Conservation (phyloP, 2,888 invertebrate genomes). For the Trissolcus brochymenae region DNA sequence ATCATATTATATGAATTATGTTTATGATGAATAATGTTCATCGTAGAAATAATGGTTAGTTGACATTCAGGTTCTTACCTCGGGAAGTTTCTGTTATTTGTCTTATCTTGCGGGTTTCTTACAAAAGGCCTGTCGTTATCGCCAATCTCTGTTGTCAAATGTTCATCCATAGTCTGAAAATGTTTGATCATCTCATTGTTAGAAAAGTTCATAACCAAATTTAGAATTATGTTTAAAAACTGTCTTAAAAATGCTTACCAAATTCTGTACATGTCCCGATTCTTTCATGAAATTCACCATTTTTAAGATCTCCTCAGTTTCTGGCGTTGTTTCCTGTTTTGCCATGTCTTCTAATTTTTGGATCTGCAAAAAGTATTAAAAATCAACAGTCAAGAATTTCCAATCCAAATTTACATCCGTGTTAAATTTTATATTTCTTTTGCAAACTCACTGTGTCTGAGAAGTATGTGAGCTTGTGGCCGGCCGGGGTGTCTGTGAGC, state of each 20-base stretch:
- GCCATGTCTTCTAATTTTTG: slow-evolving; percentile 77
- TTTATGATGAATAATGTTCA: too few relatives aligned
- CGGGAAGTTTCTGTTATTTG: too few relatives aligned
- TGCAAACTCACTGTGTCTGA: slow-evolving; percentile 79
- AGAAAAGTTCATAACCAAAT: not conserved
- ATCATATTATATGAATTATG: too few relatives aligned
- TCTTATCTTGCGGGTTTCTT: not conserved
- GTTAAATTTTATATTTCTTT: too few relatives aligned
- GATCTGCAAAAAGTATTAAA: slow-evolving; percentile 69
- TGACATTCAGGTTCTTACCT: too few relatives aligned
- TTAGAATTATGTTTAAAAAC: not conserved
- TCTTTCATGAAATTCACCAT: slow-evolving; percentile 64
- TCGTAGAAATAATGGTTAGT: too few relatives aligned
- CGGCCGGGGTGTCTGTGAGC: slow-evolving; percentile 77
- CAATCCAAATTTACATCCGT: too few relatives aligned
- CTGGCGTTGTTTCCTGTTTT: slow-evolving; percentile 77
- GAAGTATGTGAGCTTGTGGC: slow-evolving; percentile 80
- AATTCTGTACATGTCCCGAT: not conserved
- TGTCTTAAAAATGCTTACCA: not conserved
- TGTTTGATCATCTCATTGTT: not conserved
- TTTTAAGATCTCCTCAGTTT: slow-evolving; percentile 79
- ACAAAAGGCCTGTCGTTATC: not conserved
- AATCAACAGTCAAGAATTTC: too few relatives aligned
- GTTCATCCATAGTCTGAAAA: slow-evolving; percentile 1
- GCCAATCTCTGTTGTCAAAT: not conserved